Evolutionary conservation across 2,888 invertebrate genomes (phyloP).

Genomic region (Gastrophysa polygoni): DNA sequence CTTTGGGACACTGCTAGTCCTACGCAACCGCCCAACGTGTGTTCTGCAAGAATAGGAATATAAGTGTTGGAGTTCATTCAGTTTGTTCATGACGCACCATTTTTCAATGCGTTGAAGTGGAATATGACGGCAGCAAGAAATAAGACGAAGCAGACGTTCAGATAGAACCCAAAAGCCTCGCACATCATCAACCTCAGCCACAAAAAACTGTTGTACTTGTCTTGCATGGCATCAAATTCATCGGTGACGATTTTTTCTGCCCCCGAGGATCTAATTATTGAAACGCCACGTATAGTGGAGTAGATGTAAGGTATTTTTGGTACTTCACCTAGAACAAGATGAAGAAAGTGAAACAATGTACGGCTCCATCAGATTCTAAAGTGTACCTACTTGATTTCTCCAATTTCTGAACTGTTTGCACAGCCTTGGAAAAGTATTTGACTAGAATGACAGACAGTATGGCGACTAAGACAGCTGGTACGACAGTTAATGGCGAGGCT

Average conservation of each 20-base stretch:
- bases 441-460: slow-evolving; percentile 69
- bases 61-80: not conserved
- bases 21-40: slow-evolving; percentile 69
- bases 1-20: slow-evolving; percentile 77
- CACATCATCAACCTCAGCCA: slow-evolving; percentile 66
- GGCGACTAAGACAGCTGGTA: slow-evolving; percentile 68
- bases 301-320: slow-evolving; percentile 92
- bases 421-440: slow-evolving; percentile 70
- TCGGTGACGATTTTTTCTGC: slow-evolving; percentile 74
- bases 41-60: too few species aligned
- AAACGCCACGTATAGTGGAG: slow-evolving; percentile 82
- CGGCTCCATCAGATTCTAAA: too few species aligned
- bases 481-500: slow-evolving; percentile 70
- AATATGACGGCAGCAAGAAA: slow-evolving; percentile 68
- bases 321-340: slow-evolving; percentile 66
- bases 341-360: too few species aligned
- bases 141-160: slow-evolving; percentile 66
- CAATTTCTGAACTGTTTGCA: slow-evolving; percentile 73
- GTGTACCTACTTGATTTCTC: slow-evolving; percentile 62
- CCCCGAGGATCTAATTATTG: slow-evolving; percentile 82
- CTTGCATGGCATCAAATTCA: slow-evolving; percentile 78
- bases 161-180: slow-evolving; percentile 69
- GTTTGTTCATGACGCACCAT: slow-evolving; percentile 55
- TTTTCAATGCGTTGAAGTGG: slow-evolving; percentile 65
- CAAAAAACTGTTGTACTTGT: slow-evolving; percentile 69